Conservation (phyloP, 2,113 vertebrate species). For the Chelonoidis abingdonii region DNA sequence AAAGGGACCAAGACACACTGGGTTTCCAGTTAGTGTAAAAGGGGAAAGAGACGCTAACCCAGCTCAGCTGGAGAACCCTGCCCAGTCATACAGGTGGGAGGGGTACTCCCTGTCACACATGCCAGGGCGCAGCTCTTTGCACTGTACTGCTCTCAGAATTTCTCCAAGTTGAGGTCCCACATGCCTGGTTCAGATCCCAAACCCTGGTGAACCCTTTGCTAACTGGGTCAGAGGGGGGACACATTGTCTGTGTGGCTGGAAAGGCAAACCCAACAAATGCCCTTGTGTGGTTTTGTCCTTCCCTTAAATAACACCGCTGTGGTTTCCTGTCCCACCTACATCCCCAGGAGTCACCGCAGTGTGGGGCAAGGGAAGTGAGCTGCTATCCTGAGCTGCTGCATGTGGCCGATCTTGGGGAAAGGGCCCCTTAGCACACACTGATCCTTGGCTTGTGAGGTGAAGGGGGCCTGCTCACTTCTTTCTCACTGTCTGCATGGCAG, state of each 20-base stretch:
- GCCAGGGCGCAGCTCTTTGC: neutral
- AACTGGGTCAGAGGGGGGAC: neutral
- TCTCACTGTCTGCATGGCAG: neutral
- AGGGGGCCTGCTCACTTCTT: neutral
- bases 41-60: neutral
- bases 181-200: neutral
- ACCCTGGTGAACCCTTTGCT: neutral
- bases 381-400: neutral
- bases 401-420: neutral
- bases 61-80: neutral
- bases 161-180: neutral
- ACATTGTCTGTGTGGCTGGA: constrained; percentile 15
- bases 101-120: neutral
- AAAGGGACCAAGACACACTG: neutral
- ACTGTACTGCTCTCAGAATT: neutral
- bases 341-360: constrained; percentile 9
- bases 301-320: neutral
- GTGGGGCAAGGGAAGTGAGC: constrained; percentile 11
- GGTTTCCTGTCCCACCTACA: neutral
- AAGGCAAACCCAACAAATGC: neutral
- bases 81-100: neutral
- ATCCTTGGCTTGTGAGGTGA: neutral
- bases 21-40: neutral
- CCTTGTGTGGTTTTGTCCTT: neutral
- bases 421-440: neutral